These are phyloP conservation scores for Phaethornis superciliosus DNA, from an alignment of 2,113 vertebrate genomes.

Conservation along the genomic window DNA sequence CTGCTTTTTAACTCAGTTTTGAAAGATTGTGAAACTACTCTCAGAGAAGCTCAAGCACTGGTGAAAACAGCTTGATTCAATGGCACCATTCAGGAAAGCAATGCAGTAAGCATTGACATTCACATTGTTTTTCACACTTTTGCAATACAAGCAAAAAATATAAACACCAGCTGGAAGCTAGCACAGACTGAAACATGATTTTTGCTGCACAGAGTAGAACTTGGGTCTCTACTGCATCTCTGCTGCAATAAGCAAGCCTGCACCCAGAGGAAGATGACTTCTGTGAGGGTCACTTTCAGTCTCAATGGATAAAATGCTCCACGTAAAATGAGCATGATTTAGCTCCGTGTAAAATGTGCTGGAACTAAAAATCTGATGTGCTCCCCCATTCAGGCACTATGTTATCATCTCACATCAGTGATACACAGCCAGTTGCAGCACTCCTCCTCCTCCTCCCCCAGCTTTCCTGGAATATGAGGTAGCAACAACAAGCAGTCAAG, in stretches of 20 bases:
- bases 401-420: not conserved
- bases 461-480: not conserved
- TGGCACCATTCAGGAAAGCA: not conserved
- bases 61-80: not conserved
- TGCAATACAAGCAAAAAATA: not conserved
- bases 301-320: not conserved
- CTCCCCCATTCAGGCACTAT: fast-evolving
- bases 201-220: not conserved
- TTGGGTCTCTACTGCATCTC: not conserved
- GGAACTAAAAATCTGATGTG: not conserved
- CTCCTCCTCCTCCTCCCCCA: not conserved
- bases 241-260: not conserved
- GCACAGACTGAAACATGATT: not conserved
- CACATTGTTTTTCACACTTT: not conserved
- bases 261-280: not conserved
- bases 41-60: not conserved
- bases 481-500: not conserved
- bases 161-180: not conserved
- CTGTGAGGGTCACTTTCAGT: not conserved
- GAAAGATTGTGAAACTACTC: not conserved
- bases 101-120: not conserved
- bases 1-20: not conserved
- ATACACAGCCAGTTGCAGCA: not conserved
- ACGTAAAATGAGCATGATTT: not conserved
- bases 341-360: not conserved